These are phyloP conservation scores for Bombyx huttoni DNA, from an alignment of 2,888 invertebrate species.

Conservation along the genomic window DNA sequence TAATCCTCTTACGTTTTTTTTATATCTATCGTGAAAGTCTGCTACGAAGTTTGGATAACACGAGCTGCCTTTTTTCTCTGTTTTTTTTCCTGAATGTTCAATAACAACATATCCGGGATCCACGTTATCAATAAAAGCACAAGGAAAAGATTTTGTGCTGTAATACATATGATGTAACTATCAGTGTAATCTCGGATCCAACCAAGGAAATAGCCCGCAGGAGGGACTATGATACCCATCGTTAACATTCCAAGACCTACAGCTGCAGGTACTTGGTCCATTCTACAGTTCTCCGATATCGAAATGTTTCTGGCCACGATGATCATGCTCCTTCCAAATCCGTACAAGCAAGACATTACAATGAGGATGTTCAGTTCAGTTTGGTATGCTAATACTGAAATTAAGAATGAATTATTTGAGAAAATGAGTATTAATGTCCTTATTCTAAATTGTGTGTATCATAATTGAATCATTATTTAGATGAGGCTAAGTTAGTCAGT, in stretches of 20 bases:
- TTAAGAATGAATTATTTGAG: background rate
- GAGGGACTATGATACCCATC: slow-evolving; percentile 78
- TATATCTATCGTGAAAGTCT: background rate
- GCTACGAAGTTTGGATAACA: background rate
- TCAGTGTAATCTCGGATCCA: slow-evolving; percentile 77
- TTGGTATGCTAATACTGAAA: slow-evolving; percentile 75
- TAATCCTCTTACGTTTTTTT: background rate
- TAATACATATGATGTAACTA: slow-evolving; percentile 76
- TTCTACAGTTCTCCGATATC: slow-evolving; percentile 75
- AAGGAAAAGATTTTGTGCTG: slow-evolving; percentile 73
- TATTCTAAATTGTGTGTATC: too few relatives aligned
- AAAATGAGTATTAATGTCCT: background rate
- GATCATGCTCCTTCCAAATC: slow-evolving; percentile 80
- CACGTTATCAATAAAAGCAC: slow-evolving; percentile 69
- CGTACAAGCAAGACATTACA: slow-evolving; percentile 72
- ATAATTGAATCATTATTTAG: too few relatives aligned
- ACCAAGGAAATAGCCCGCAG: slow-evolving; percentile 75
- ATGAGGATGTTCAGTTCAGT: slow-evolving; percentile 64
- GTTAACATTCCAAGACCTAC: slow-evolving; percentile 81
- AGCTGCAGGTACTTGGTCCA: slow-evolving; percentile 76
- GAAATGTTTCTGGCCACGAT: slow-evolving; percentile 81
- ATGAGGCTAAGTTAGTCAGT: too few relatives aligned
- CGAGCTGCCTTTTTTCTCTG: slow-evolving; percentile 10
- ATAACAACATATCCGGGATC: slow-evolving; percentile 70
- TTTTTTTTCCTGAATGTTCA: slow-evolving; percentile 37